Evolutionary conservation across 1,140 invertebrate genomes (phyloP).

Genomic region (Idris sp.): DNA sequence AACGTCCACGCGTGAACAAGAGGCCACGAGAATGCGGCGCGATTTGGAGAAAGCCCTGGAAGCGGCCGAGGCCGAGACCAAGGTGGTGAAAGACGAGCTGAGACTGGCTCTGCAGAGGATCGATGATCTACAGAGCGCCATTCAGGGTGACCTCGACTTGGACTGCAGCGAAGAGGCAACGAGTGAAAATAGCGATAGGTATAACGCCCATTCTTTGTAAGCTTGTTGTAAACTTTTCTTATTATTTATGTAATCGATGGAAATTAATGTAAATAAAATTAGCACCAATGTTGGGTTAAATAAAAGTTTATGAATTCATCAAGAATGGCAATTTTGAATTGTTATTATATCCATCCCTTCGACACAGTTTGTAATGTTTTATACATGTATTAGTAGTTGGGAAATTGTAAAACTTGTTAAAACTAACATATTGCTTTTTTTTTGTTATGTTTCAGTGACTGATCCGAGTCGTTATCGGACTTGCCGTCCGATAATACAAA

Average conservation of each 20-base stretch:
- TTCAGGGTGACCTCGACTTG: constrained; percentile 85
- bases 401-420: background rate
- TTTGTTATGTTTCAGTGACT: constrained; percentile 68
- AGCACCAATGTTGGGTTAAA: too few relatives aligned
- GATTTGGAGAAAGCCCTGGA: constrained; percentile 85
- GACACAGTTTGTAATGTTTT: too few relatives aligned
- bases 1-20: constrained; percentile 83
- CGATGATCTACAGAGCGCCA: constrained; percentile 90
- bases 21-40: constrained; percentile 83
- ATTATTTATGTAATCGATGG: too few relatives aligned
- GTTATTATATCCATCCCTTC: constrained; percentile 6
- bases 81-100: constrained; percentile 84
- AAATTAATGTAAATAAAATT: too few relatives aligned
- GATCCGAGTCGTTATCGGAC: constrained; percentile 71
- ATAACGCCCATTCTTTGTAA: constrained; percentile 44
- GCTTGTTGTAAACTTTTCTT: too few relatives aligned
- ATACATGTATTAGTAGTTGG: background rate
- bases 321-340: constrained; percentile 4
- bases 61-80: constrained; percentile 82
- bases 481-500: constrained; percentile 65
- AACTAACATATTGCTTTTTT: constrained; percentile 11
- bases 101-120: constrained; percentile 89
- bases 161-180: constrained; percentile 80
- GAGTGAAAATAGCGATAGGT: constrained; percentile 82
- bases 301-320: background rate